A percentile compares a stretch with the other conserved stretches of the same genome.
Conservation (phyloP, 2,797 vertebrate species). For the Oreonectes daqikongensis region DNA sequence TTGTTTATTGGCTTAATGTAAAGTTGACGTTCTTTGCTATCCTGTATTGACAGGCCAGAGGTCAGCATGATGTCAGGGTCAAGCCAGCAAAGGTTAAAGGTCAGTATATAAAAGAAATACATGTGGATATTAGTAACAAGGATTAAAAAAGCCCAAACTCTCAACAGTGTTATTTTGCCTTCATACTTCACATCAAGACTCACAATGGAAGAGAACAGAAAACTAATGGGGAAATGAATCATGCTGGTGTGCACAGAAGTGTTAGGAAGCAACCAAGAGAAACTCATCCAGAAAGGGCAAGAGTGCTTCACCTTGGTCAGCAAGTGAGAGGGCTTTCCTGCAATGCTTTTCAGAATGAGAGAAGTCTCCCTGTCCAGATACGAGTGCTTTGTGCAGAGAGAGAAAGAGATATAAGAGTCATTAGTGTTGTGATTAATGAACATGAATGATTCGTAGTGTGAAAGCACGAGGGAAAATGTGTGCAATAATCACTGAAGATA, state of each 20-base stretch:
- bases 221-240: neutral
- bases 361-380: conserved; percentile 99
- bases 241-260: conserved; percentile 25
- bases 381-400: conserved; percentile 87
- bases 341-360: conserved; percentile 99
- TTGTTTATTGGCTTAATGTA: neutral
- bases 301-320: conserved; percentile 95
- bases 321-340: conserved; percentile 98
- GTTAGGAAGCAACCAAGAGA: conserved; percentile 50
- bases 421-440: conserved; percentile 61
- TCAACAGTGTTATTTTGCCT: neutral
- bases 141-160: neutral
- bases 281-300: conserved; percentile 41
- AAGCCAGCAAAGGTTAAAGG: conserved; percentile 12
- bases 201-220: neutral
- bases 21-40: neutral
- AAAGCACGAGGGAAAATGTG: conserved; percentile 51
- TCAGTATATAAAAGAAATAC: conserved; percentile 16
- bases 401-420: conserved; percentile 64
- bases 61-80: neutral
- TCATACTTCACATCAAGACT: neutral
- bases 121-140: conserved; percentile 4
- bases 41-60: neutral
- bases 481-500: conserved; percentile 23
- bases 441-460: conserved; percentile 40